Conservation (phyloP, 2,888 invertebrate species). For the Omphaloscelis lunosa region DNA sequence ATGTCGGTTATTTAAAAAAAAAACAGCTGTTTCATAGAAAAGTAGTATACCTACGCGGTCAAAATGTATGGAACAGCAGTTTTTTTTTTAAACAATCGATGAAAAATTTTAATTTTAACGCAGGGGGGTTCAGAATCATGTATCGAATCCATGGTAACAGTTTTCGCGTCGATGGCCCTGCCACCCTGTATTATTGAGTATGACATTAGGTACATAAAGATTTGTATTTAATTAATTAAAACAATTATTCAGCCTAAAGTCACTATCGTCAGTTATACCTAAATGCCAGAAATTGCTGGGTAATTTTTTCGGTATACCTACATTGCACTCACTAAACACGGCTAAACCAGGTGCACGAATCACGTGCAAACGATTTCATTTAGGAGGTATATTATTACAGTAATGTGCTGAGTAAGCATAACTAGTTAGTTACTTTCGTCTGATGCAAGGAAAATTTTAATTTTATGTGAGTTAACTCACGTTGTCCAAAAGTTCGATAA, state of each 20-base stretch:
- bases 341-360: background rate
- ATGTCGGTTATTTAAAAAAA: too few relatives aligned
- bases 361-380: conserved; percentile 28
- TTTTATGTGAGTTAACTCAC: too few relatives aligned
- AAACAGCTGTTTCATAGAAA: too few relatives aligned
- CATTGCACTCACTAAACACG: background rate
- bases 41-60: too few relatives aligned
- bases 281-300: conserved; percentile 7
- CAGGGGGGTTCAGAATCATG: too few relatives aligned
- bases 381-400: background rate
- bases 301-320: background rate
- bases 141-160: too few relatives aligned
- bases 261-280: background rate
- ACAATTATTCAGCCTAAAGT: background rate
- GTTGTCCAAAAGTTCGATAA: background rate
- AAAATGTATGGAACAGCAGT: too few relatives aligned
- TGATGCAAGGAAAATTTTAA: background rate
- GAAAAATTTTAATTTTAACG: too few relatives aligned
- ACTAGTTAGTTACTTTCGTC: background rate
- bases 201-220: background rate
- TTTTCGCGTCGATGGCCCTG: too few relatives aligned
- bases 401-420: conserved; percentile 20
- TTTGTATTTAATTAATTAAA: background rate
- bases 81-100: too few relatives aligned
- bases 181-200: too few relatives aligned